Conservation (phyloP, 2,797 vertebrate species). For the Sternotherus odoratus region DNA sequence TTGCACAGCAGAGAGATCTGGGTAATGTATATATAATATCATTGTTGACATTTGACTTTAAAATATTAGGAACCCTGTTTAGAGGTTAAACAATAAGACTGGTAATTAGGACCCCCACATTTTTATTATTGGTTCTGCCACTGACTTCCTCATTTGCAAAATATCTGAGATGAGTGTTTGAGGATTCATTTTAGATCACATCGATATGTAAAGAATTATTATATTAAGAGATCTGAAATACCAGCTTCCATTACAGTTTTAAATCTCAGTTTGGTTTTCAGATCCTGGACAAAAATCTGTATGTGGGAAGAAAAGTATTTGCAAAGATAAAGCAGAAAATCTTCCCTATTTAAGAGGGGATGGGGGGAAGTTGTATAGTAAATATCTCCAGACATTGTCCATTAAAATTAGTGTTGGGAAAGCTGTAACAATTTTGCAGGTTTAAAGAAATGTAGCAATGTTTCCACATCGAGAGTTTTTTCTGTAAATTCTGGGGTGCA, state of each 20-base stretch:
- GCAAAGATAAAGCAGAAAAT: not conserved
- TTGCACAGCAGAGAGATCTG: not conserved
- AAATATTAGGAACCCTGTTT: not conserved
- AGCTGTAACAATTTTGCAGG: not conserved
- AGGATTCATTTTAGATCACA: not conserved
- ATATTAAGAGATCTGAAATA: not conserved
- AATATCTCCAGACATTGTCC: not conserved
- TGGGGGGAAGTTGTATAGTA: not conserved
- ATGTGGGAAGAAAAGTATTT: not conserved
- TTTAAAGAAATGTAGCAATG: not conserved
- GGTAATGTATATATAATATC: not conserved
- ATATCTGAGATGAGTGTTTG: not conserved
- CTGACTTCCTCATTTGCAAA: not conserved
- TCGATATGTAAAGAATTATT: not conserved
- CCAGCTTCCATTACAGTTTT: not conserved
- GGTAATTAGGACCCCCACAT: not conserved
- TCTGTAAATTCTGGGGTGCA: not conserved
- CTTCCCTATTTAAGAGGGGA: not conserved
- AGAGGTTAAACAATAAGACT: not conserved
- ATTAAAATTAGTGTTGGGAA: not conserved
- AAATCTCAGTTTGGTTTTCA: not conserved
- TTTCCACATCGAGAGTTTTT: not conserved
- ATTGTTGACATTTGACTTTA: not conserved
- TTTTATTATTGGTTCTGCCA: not conserved
- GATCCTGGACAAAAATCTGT: not conserved